phyloP scores from a whole-genome alignment of 2,797 vertebrate genomes.

The Enteromius anoplus region DNA sequence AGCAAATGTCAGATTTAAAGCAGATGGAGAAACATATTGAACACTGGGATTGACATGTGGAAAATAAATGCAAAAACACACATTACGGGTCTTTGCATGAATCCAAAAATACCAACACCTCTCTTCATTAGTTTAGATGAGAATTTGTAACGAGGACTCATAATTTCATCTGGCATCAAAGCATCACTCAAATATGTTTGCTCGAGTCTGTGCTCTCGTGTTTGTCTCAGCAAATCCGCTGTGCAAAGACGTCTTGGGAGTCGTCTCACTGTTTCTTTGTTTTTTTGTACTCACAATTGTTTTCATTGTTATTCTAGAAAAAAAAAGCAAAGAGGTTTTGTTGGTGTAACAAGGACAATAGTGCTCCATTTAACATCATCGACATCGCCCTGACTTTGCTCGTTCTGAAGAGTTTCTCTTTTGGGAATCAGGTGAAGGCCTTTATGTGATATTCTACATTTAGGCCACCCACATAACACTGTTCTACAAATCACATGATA shows the following conservation, averaged over 20 bases:
- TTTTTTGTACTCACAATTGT: constrained; percentile 34
- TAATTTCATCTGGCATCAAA: constrained; percentile 41
- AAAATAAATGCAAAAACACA: not conserved
- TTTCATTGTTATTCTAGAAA: constrained; percentile 22
- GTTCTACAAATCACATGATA: constrained; percentile 1
- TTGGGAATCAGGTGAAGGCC: constrained; percentile 10
- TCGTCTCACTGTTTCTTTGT: constrained; percentile 34
- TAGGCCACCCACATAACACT: constrained; percentile 17
- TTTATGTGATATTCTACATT: constrained; percentile 22
- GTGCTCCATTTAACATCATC: constrained; percentile 17
- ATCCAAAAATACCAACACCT: constrained; percentile 22
- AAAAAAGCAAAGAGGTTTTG: constrained; percentile 6
- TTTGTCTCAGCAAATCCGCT: constrained; percentile 38
- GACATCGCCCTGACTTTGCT: not conserved
- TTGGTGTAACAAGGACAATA: constrained; percentile 26
- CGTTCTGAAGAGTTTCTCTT: not conserved
- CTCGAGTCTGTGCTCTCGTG: constrained; percentile 15
- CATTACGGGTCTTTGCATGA: constrained; percentile 7
- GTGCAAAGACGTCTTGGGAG: constrained; percentile 32
- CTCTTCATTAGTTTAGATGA: constrained; percentile 30
- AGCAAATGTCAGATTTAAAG: constrained; percentile 16
- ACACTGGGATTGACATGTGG: not conserved
- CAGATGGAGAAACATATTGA: constrained; percentile 42
- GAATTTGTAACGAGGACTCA: constrained; percentile 18
- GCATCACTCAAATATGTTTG: constrained; percentile 26